Evolutionary conservation across 2,113 vertebrate species (phyloP).

Genomic region (Megaleporinus macrocephalus): DNA sequence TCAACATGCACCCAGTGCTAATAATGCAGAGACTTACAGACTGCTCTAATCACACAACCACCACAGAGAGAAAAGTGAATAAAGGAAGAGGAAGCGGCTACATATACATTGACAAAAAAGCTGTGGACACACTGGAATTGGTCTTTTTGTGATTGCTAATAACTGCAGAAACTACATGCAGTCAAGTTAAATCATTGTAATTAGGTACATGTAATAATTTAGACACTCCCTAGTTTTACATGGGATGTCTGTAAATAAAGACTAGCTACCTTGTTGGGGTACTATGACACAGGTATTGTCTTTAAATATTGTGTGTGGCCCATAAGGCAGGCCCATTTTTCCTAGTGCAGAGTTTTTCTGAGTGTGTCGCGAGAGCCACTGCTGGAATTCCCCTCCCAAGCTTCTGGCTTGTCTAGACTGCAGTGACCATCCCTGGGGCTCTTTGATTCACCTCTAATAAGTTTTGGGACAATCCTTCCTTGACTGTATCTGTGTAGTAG

Average conservation of each 20-base stretch:
- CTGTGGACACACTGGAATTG: too few relatives aligned
- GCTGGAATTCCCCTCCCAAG: conserved; percentile 23
- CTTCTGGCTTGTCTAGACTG: not conserved
- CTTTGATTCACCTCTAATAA: conserved; percentile 18
- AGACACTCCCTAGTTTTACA: not conserved
- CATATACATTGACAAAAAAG: too few relatives aligned
- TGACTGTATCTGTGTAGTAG: not conserved
- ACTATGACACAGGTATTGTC: not conserved
- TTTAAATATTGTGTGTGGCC: not conserved
- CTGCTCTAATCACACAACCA: not conserved
- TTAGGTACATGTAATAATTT: not conserved
- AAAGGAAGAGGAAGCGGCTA: too few relatives aligned
- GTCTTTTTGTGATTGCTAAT: too few relatives aligned
- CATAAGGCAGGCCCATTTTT: not conserved
- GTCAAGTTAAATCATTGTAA: not conserved
- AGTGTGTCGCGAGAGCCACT: not conserved
- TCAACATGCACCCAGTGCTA: not conserved
- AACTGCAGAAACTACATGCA: not conserved
- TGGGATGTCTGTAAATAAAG: not conserved
- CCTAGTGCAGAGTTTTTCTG: not conserved
- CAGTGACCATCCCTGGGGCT: not conserved
- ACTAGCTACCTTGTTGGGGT: not conserved
- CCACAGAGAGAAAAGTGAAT: not conserved
- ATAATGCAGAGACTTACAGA: not conserved
- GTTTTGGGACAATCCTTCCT: not conserved